phyloP scores from a whole-genome alignment of 2,113 vertebrate species.

The Limnothrissa miodon region DNA sequence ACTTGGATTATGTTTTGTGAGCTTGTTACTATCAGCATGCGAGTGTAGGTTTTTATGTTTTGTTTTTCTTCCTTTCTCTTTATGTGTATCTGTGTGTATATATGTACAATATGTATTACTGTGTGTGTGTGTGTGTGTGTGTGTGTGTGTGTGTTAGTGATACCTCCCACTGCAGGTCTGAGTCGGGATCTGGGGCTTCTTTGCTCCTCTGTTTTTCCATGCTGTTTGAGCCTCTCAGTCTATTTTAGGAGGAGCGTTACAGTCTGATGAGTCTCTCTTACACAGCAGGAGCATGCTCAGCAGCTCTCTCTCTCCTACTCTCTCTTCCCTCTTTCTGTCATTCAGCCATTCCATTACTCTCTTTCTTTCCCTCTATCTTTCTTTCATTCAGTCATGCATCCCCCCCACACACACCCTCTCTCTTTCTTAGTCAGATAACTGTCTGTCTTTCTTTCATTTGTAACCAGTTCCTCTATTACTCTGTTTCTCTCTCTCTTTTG shows the following conservation, averaged over 20 bases:
- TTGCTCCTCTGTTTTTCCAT: background rate
- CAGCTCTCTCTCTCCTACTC: constrained; percentile 7
- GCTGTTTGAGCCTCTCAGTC: background rate
- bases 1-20: background rate
- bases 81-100: no score
- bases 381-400: background rate
- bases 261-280: background rate
- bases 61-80: background rate
- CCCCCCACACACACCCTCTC: background rate
- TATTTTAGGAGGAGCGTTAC: background rate
- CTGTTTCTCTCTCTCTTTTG: background rate
- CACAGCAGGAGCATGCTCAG: background rate
- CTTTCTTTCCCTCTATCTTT: background rate
- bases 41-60: background rate
- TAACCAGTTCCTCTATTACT: background rate
- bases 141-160: background rate
- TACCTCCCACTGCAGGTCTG: background rate
- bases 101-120: background rate
- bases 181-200: background rate
- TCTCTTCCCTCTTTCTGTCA: background rate
- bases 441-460: background rate
- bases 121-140: background rate
- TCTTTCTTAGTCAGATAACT: background rate
- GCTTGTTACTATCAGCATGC: background rate
- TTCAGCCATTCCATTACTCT: background rate